Evolutionary conservation across 2,113 vertebrate genomes (phyloP), one percentile per base, ranked within the genome.

Genomic region (Prolemur simus): DNA sequence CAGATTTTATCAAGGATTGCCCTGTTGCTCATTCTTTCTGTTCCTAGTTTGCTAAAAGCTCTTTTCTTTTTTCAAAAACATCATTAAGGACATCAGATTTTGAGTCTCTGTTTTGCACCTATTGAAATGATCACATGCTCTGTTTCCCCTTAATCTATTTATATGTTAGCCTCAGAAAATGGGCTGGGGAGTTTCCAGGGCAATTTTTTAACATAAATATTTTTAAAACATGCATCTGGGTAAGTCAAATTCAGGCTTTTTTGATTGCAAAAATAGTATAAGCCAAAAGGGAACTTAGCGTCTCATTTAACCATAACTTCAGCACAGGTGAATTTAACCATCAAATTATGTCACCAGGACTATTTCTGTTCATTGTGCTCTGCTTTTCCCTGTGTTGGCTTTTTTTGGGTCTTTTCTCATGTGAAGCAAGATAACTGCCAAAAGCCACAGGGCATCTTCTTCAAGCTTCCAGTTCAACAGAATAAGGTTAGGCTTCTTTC

Each of bases 391-490:
- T 95, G 8, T 64, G 6, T 37, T 73, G n/a, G 1, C n/a, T 91
- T 34, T 37, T 27, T 2, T 21, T 0, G 12, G 0, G 8, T 6
- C 1, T 60, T 45, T 54, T 56, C n/a, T 21, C 17, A 9, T 11
- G 29, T 54, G n/a, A n/a, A 21, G 2, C 49, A 90, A 69, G 45
- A 69, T 2, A 29, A 82, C 4, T 17, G 58, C 6, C 74, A 34
- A 81, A 63, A 89, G 39, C 23, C 49, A 52, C 2, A 37, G 18
- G 37, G 20, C n/a, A 63, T 21, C 12, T 42, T 77, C 49, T 27
- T 49, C 42, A 58, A 80, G 66, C 8, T 76, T 82, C 42, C 54
- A 29, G 21, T 52, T 45, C 42, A 89, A 47, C 23, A 81, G 34
- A 76, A 69, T 74, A 42, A 89, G 13, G 29, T 63, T 74, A 60